A percentile compares a stretch with the other conserved stretches of the same genome.
phyloP scores from a whole-genome alignment of 37 sponge, comb jelly and placozoan genomes.

The Theonella swinhoei region DNA sequence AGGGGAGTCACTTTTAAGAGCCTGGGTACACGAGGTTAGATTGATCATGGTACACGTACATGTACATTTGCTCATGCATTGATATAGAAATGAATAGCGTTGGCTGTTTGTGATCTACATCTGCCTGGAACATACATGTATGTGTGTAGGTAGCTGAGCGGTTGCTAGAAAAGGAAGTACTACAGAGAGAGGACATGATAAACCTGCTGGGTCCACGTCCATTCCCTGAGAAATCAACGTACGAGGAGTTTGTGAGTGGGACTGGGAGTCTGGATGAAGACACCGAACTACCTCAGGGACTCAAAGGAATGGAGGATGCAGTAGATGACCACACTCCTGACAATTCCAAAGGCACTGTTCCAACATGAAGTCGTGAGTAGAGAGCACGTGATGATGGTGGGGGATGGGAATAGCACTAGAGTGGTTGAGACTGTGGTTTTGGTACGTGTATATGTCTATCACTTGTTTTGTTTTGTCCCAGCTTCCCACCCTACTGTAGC shows the following conservation, averaged over 20 bases:
- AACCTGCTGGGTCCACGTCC: slow-evolving; percentile 86
- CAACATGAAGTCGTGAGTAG: too few relatives aligned
- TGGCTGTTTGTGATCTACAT: too few relatives aligned
- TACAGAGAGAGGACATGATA: slow-evolving; percentile 96
- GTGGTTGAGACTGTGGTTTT: too few relatives aligned
- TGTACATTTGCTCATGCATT: background rate
- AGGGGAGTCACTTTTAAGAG: too few relatives aligned
- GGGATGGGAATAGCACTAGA: too few relatives aligned
- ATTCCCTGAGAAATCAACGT: slow-evolving; percentile 95
- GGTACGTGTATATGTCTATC: too few relatives aligned
- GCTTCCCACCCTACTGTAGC: too few relatives aligned
- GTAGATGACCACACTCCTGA: background rate
- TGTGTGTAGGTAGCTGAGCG: slow-evolving; percentile 80
- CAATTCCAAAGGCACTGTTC: background rate
- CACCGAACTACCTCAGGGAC: slow-evolving; percentile 64
- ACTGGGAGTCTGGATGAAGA: slow-evolving; percentile 83
- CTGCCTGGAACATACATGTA: background rate
- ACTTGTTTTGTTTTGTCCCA: too few relatives aligned
- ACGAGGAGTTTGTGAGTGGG: slow-evolving; percentile 97
- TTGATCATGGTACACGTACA: background rate
- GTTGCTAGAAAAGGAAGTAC: slow-evolving; percentile 87
- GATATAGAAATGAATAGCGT: background rate
- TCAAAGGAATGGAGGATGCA: slow-evolving; percentile 34
- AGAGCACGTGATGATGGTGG: too few relatives aligned
- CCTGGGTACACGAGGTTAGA: too few relatives aligned